Evolutionary conservation across 2,113 vertebrate species (phyloP).

Genomic region (Elephantulus edwardii): DNA sequence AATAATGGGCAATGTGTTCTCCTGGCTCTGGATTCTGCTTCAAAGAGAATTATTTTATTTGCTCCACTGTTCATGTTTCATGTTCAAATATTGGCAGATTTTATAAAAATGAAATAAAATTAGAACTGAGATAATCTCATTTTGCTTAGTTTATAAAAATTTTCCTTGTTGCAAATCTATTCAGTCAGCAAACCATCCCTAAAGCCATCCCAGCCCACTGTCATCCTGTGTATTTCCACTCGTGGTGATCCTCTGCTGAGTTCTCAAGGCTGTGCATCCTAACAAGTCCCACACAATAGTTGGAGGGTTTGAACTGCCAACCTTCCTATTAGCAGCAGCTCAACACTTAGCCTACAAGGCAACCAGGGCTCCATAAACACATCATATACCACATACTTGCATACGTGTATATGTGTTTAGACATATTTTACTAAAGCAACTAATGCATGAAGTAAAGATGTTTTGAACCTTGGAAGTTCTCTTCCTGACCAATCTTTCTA

Average conservation of each 20-base stretch:
- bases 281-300: no score
- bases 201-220: no score
- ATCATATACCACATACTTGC: neutral
- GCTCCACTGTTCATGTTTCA: neutral
- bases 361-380: neutral
- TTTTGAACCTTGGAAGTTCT: neutral
- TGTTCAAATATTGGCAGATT: slow-evolving; percentile 29
- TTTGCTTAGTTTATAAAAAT: neutral
- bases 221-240: no score
- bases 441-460: neutral
- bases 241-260: no score
- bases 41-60: slow-evolving; percentile 48
- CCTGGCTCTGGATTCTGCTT: slow-evolving; percentile 39
- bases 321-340: no score
- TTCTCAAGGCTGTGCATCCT: no score
- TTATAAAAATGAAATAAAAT: neutral
- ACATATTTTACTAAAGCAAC: neutral
- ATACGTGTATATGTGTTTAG: neutral
- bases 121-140: slow-evolving; percentile 43
- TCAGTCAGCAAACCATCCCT: no score
- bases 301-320: no score
- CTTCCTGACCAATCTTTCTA: neutral
- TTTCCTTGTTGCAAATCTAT: neutral
- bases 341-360: no score
- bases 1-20: slow-evolving; percentile 32